A percentile compares a stretch with the other conserved stretches of the same genome.
These are phyloP conservation scores for Chrysotoxum bicinctum DNA, from an alignment of 2,888 invertebrate species.

Conservation along the genomic window DNA sequence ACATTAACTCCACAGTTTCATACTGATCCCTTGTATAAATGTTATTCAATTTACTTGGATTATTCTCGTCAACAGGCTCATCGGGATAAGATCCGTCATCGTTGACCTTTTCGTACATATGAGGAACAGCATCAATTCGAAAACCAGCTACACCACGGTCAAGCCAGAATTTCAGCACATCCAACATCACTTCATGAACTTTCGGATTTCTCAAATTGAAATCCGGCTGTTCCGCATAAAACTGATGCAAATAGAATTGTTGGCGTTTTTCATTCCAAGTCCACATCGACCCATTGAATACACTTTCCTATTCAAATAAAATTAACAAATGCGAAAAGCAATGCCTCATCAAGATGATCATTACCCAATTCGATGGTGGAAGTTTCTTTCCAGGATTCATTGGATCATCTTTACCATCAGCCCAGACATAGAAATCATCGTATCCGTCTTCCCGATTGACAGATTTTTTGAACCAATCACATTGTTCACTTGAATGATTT, in stretches of 20 bases:
- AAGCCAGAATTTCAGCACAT: conserved; percentile 87
- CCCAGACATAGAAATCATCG: conserved; percentile 90
- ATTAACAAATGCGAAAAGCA: neutral
- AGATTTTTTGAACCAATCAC: conserved; percentile 92
- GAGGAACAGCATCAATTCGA: conserved; percentile 86
- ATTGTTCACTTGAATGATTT: conserved; percentile 90
- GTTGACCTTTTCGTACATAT: conserved; percentile 82
- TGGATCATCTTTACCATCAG: conserved; percentile 82
- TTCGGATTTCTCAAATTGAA: conserved; percentile 88
- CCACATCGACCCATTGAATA: conserved; percentile 87
- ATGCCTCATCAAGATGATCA: accelerated
- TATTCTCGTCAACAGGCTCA: conserved; percentile 76
- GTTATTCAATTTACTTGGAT: neutral
- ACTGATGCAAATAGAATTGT: conserved; percentile 88
- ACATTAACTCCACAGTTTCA: conserved; percentile 83
- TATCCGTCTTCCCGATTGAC: conserved; percentile 84
- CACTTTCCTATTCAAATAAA: conserved; percentile 73
- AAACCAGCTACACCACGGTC: conserved; percentile 90
- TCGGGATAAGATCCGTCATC: conserved; percentile 78
- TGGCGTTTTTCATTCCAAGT: conserved; percentile 84
- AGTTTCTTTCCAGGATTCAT: conserved; percentile 67
- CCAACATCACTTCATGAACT: conserved; percentile 86
- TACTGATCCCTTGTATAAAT: conserved; percentile 77
- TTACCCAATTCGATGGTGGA: conserved; percentile 78
- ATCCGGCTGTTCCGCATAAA: conserved; percentile 87